A percentile compares a stretch with the other conserved stretches of the same genome.
phyloP scores from a whole-genome alignment of 2,113 vertebrate species.

The Zosterops lateralis region DNA sequence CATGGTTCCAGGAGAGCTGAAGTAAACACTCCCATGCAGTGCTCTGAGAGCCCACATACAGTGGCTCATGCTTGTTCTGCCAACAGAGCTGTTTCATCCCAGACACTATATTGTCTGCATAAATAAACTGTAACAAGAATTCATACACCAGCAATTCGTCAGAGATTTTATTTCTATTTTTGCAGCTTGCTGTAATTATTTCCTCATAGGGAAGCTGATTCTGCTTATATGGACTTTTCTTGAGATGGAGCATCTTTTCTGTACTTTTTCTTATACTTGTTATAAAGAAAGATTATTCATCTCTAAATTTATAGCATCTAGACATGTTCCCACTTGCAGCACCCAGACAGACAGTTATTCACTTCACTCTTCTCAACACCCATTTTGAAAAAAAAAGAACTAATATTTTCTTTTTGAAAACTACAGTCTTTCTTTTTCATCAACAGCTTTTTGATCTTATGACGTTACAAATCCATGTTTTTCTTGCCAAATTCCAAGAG shows the following conservation, averaged over 20 bases:
- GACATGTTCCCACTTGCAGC: conserved; percentile 53
- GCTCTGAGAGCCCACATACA: conserved; percentile 63
- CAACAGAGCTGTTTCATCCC: conserved; percentile 64
- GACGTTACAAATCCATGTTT: background rate
- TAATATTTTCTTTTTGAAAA: conserved; percentile 16
- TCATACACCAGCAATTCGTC: conserved; percentile 57
- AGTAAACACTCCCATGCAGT: conserved; percentile 68
- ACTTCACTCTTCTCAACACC: background rate
- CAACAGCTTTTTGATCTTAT: background rate
- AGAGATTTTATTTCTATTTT: conserved; percentile 65
- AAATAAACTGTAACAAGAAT: conserved; percentile 66
- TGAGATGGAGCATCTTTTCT: conserved; percentile 55
- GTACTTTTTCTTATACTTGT: conserved; percentile 48
- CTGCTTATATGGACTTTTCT: conserved; percentile 62
- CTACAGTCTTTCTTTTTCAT: background rate
- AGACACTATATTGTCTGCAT: conserved; percentile 70
- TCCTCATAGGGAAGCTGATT: conserved; percentile 64
- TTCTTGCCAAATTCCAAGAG: background rate
- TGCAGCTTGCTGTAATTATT: conserved; percentile 64
- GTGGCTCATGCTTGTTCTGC: conserved; percentile 63
- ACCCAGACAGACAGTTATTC: conserved; percentile 50
- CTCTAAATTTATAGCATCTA: conserved; percentile 61
- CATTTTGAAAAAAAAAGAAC: background rate
- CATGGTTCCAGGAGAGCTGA: conserved; percentile 60
- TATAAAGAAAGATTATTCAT: conserved; percentile 60